Evolutionary conservation across 2,797 vertebrate species (phyloP).

Genomic region (Coregonus ussuriensis): DNA sequence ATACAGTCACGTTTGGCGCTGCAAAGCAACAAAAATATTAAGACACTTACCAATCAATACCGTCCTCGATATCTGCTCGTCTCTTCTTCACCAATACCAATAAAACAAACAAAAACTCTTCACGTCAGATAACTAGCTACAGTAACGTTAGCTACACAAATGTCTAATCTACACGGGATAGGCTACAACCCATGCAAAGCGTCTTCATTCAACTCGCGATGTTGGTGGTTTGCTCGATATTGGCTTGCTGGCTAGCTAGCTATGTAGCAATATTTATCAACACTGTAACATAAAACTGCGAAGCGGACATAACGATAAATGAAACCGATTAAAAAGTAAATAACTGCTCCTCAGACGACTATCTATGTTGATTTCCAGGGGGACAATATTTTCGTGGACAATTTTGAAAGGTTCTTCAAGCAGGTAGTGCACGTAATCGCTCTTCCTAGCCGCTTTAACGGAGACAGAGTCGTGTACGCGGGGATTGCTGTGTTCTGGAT

Average conservation of each 20-base stretch:
- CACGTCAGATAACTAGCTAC: background rate
- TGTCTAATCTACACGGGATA: background rate
- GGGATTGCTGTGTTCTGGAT: conserved; percentile 45
- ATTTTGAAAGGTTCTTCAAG: conserved; percentile 41
- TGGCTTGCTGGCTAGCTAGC: conserved; percentile 12
- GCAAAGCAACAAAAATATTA: background rate
- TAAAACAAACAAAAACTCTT: background rate
- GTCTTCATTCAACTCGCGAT: conserved; percentile 1
- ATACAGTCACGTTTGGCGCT: background rate
- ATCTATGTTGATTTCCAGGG: background rate
- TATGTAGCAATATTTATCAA: background rate
- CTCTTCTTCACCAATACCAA: background rate
- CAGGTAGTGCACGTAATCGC: conserved; percentile 66
- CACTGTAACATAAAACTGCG: background rate
- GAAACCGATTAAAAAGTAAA: background rate
- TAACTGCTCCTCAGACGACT: background rate
- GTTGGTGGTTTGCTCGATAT: background rate
- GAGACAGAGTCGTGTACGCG: conserved; percentile 40
- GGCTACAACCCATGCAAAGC: background rate
- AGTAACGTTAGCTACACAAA: background rate
- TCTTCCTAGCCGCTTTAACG: conserved; percentile 52
- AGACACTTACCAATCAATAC: conserved; percentile 26
- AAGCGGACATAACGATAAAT: background rate
- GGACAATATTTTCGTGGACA: conserved; percentile 9
- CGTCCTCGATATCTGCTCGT: conserved; percentile 12